Base-by-base conservation (phyloP, 2,113 vertebrate species). In the Tenebrosternarchus preto region DNA sequence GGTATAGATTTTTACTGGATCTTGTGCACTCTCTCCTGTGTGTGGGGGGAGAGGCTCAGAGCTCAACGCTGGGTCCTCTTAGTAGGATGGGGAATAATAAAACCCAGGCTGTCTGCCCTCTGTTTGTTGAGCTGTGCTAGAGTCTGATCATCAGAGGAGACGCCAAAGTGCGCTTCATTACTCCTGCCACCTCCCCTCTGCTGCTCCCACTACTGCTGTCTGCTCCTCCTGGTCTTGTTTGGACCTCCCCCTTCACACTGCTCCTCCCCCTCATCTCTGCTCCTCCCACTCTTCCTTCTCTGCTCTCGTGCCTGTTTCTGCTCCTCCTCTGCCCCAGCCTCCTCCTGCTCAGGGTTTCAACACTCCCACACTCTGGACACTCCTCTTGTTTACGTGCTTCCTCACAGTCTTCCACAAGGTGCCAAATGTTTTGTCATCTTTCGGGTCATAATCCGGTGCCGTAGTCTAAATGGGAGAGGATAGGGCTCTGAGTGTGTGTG, bases 121-220 rank as follows among this genome's bases (percentile, higher is more conserved):
- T 69, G 50, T 64, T 69, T 69, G 31, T 60, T 78, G 55, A 70
- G 76, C 66, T 68, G 56, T 60, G 66, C 53, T 22, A 22, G 20
- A 19, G 56, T 46, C 20, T 2, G 22, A 31, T 55, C 76, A 22
- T 39, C 9, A 43, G 64, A 78, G 66, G 59, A 31, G 1, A 60
- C 0, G 36, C 66, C 20, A 25, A 46, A 59, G n/a, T 56, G 53
- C 9, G 25, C 39, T 50, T 36, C 19, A 16, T 76, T 74, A 5
- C 22, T 5, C 16, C 29, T 12, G 59, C 55, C 36, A 43, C 33
- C 60, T 77, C 27, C 29, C 67, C 33, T 33, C n/a, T 59, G 16
- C 67, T 7, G 1, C 1, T 78, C 24, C 9, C 31, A 15, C 29
- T n/a, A 6, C 31, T 2, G 1, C 20, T n/a, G 31, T 2, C 43